Base-by-base conservation (phyloP, 2,797 vertebrate species). In the Eulemur coronatus region DNA sequence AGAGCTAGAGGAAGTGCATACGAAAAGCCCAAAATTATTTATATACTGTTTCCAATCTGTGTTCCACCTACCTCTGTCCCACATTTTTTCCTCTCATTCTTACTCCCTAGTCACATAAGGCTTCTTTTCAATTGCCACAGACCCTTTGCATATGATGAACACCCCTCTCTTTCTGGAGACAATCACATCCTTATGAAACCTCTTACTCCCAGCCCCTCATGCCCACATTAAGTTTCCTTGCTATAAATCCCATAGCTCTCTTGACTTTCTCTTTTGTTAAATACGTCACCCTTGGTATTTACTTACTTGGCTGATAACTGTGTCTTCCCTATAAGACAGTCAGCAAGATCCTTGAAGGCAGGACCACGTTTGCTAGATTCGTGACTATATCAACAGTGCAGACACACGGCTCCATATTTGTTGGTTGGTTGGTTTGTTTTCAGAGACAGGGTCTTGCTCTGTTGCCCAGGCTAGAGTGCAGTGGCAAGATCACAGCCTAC, bases 1-100 rank as follows among this genome's bases (percentile, higher is more conserved):
- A 80, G n/a, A 84, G 61, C 63, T 33, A 48, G 14, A 84, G 33
- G 24, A 75, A 63, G 35, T 75, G 69, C 50, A 22, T 11, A 73
- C 18, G 30, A 50, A 63, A 97, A 75, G 50, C 41, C 12, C 72
- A 72, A 26, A 89, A 91, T 55, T 15, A 33, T 48, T 79, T 75
- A 22, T 4, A 7, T 3, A 0, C 52, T n/a, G 24, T 48, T 41
- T 15, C 7, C 10, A 10, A 9, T 69, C n/a, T 75, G n/a, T 1
- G 18, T 35, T 26, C 75, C 7, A 9, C 7, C 26, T 61, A 24
- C 18, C 18, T n/a, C 41, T 55, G 26, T 1, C 11, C n/a, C 14
- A 4, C 6, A 35, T 67, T 69, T 43, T 88, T 48, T 24, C 10
- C 76, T 65, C 35, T 59, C 33, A 3, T 35, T 59, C 38, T 22